Percentiles rank a stretch among this genome's conserved stretches.
These are phyloP conservation scores for Spisula subtruncata DNA, from an alignment of 2,888 invertebrate genomes.

Conservation along the genomic window DNA sequence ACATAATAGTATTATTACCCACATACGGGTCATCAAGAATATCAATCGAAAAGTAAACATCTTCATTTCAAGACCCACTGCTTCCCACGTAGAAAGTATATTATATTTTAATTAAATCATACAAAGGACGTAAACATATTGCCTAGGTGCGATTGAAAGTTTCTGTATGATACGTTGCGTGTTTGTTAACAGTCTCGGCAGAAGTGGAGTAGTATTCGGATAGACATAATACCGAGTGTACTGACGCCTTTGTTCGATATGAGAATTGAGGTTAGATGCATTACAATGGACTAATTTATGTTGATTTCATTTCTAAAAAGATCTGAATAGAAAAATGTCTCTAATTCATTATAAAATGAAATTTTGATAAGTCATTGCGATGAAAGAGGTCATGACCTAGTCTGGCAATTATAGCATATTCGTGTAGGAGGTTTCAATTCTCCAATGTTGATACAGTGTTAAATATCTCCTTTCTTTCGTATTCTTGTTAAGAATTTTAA, in stretches of 20 bases:
- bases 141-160: constrained; percentile 29
- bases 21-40: constrained; percentile 35
- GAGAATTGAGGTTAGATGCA: not conserved
- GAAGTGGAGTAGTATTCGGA: constrained; percentile 9
- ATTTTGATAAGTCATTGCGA: constrained; percentile 16
- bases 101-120: constrained; percentile 56
- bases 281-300: constrained; percentile 1
- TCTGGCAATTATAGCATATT: not conserved
- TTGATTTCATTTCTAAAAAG: not conserved
- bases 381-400: constrained; percentile 7
- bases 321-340: constrained; percentile 13
- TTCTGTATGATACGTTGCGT: not conserved
- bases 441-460: constrained; percentile 30
- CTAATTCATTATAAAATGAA: not conserved
- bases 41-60: constrained; percentile 53
- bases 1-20: constrained; percentile 10
- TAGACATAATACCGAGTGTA: not conserved
- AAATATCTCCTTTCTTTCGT: constrained; percentile 38
- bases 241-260: not conserved
- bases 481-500: constrained; percentile 38
- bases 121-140: constrained; percentile 31
- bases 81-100: constrained; percentile 53
- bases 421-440: constrained; percentile 21
- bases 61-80: constrained; percentile 26
- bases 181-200: not conserved